A percentile compares a stretch with the other conserved stretches of the same genome.
Evolutionary conservation across 1,140 invertebrate species (phyloP).

Genomic region (Lasioglossum albipes): DNA sequence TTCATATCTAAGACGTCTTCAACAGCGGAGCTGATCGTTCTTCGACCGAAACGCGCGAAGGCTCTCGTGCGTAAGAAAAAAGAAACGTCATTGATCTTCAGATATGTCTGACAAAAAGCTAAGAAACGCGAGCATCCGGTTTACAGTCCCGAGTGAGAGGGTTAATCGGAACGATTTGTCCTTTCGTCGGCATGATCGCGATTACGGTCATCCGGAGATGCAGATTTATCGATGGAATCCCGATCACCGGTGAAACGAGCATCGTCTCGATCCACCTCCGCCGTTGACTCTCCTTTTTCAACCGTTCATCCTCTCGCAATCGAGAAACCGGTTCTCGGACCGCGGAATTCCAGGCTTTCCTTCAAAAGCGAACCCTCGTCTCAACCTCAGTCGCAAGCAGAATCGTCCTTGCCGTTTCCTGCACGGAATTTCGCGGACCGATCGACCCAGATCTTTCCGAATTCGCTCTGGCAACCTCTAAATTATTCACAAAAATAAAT

Average conservation of each 20-base stretch:
- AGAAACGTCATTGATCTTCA: neutral
- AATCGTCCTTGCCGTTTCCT: slow-evolving; percentile 27
- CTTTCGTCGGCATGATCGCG: slow-evolving; percentile 42
- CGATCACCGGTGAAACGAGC: slow-evolving; percentile 36
- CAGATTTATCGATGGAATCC: slow-evolving; percentile 48
- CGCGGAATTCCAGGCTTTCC: slow-evolving; percentile 41
- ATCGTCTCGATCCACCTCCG: slow-evolving; percentile 25
- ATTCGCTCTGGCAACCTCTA: too few relatives aligned
- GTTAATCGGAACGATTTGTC: slow-evolving; percentile 47
- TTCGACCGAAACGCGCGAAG: neutral
- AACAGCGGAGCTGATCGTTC: neutral
- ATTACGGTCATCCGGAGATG: slow-evolving; percentile 36
- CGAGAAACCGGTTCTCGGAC: slow-evolving; percentile 32
- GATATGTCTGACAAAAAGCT: neutral
- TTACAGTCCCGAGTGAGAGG: neutral
- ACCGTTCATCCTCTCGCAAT: slow-evolving; percentile 3
- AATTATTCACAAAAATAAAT: neutral
- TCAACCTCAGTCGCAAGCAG: neutral
- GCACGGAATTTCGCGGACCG: slow-evolving; percentile 14
- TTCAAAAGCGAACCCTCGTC: slow-evolving; percentile 22
- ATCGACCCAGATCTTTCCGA: slow-evolving; percentile 15
- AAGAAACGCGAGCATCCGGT: neutral
- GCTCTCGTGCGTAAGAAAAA: neutral
- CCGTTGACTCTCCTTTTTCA: slow-evolving; percentile 45
- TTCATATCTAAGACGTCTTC: neutral